Evolutionary conservation across 2,113 vertebrate genomes (phyloP).

Genomic region (Passer montanus): DNA sequence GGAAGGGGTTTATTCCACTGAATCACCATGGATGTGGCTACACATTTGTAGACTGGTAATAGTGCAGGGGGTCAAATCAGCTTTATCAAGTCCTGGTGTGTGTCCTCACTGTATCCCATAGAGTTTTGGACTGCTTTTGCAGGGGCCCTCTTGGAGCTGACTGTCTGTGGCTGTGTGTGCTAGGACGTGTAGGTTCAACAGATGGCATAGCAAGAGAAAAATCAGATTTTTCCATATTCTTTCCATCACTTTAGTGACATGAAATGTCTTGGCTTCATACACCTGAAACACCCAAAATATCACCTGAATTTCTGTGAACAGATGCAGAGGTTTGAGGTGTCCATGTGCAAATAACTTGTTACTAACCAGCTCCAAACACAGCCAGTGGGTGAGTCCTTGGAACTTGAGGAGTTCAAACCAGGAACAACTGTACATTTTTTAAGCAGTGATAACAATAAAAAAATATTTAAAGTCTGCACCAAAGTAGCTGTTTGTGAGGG

Average conservation of each 20-base stretch:
- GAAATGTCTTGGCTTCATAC: rapidly evolving
- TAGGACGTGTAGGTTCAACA: rapidly evolving
- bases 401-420: not conserved
- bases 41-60: not conserved
- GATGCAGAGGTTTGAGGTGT: not conserved
- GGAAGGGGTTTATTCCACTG: not conserved
- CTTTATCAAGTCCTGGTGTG: not conserved
- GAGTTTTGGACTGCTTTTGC: not conserved
- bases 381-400: not conserved
- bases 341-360: not conserved
- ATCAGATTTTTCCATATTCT: not conserved
- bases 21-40: not conserved
- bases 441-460: not conserved
- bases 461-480: not conserved
- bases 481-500: not conserved
- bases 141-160: not conserved
- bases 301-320: not conserved
- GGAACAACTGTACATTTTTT: not conserved
- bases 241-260: rapidly evolving
- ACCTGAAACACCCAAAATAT: not conserved
- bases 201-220: not conserved
- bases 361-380: not conserved
- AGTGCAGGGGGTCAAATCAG: not conserved
- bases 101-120: not conserved
- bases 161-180: rapidly evolving